Evolutionary conservation across 1,140 invertebrate species (phyloP).

Genomic region (Pachyrhynchus sulphureomaculatus): DNA sequence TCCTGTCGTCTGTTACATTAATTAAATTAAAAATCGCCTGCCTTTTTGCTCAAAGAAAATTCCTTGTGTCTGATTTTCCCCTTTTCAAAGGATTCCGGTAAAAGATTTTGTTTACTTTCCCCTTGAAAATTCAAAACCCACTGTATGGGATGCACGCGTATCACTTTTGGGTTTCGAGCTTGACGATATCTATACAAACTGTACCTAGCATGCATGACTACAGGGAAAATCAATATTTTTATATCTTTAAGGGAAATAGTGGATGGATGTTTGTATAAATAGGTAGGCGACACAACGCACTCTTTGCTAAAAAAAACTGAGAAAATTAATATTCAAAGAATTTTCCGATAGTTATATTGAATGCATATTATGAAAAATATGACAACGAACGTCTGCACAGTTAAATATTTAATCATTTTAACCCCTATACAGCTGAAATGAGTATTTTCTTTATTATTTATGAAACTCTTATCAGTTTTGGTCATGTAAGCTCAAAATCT

Average conservation of each 20-base stretch:
- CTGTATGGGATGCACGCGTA: conserved; percentile 14
- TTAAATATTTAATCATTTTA: no score
- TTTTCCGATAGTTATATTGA: no score
- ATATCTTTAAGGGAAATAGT: no score
- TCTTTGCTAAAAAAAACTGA: no score
- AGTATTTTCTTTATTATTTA: no score
- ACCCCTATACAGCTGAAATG: no score
- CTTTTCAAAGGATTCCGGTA: conserved; percentile 11
- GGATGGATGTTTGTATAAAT: no score
- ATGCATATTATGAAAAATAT: no score
- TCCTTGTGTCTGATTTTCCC: conserved; percentile 9
- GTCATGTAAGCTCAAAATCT: no score
- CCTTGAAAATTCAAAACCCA: conserved; percentile 19
- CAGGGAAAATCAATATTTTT: conserved; percentile 9
- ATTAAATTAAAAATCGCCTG: conserved; percentile 23
- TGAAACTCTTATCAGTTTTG: no score
- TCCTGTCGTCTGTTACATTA: conserved; percentile 11
- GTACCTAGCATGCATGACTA: neutral
- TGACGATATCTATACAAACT: conserved; percentile 13
- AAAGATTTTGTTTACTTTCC: conserved; percentile 24
- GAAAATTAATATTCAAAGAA: no score
- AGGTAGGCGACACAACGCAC: neutral
- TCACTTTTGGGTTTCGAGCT: conserved; percentile 13
- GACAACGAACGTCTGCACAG: no score
- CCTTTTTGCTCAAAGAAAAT: conserved; percentile 15